A percentile compares a stretch with the other conserved stretches of the same genome.
phyloP scores from a whole-genome alignment of 2,113 vertebrate genomes.

The Budorcas taxicolor region DNA sequence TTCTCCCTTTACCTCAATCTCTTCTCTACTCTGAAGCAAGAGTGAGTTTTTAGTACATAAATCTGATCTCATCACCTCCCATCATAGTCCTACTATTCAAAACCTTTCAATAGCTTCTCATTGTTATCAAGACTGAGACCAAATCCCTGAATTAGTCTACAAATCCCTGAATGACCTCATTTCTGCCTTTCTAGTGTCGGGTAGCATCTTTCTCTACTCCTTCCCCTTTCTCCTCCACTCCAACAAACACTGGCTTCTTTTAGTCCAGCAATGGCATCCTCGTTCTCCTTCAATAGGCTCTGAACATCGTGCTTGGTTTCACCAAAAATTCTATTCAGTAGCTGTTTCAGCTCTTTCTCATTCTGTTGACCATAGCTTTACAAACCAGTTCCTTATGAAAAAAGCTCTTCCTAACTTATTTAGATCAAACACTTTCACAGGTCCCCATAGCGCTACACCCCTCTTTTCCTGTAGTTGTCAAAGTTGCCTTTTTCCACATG shows the following conservation, averaged over 20 bases:
- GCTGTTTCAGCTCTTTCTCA: not conserved
- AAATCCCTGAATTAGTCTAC: not conserved
- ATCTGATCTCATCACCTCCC: not conserved
- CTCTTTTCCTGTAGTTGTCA: not conserved
- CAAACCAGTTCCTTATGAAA: not conserved
- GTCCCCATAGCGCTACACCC: too few species aligned
- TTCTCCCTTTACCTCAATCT: not conserved
- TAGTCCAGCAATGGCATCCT: not conserved
- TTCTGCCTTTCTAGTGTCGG: not conserved
- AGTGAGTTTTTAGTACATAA: not conserved
- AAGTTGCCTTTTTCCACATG: not conserved
- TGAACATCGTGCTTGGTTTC: not conserved
- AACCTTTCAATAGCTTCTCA: not conserved
- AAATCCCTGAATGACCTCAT: not conserved
- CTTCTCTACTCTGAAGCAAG: not conserved
- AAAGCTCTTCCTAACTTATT: not conserved
- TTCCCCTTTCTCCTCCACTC: not conserved
- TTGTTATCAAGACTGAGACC: not conserved
- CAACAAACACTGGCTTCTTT: too few species aligned
- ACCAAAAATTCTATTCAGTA: not conserved
- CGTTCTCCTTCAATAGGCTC: not conserved
- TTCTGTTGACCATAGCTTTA: not conserved
- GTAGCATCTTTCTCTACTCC: not conserved
- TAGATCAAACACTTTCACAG: not conserved
- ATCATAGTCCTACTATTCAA: not conserved